Evolutionary conservation across 2,113 vertebrate species (phyloP), one percentile per base, ranked within the genome.

Genomic region (Dasypus novemcinctus): DNA sequence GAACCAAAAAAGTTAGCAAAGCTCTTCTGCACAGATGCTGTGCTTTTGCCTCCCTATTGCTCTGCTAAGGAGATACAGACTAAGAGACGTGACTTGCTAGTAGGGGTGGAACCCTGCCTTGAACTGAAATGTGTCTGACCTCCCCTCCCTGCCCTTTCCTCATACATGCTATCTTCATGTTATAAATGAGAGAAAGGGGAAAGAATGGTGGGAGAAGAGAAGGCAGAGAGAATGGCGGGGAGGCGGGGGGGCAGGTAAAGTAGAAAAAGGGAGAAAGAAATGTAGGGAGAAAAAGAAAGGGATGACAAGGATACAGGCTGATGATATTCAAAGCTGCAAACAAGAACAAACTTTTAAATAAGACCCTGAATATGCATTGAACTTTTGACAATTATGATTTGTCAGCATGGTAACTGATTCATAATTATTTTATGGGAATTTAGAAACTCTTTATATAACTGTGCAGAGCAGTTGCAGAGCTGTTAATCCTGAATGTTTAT

Each of bases 391-490:
- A 95, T 95, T 96, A 95, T 17, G 96, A 68, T n/a, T 10, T 96
- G 92, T 97, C 96, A 96, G 93, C 95, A 52, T 61, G 87, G 96
- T 87, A 95, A 97, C 90, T 87, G 92, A 97, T 97, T 97, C 91
- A 93, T 96, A 97, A 98, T 93, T 46, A 97, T 98, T 97, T 97
- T 97, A 97, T 83, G 97, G 71, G 92, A 95, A 92, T 97, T 98
- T 95, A 98, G 96, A 64, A 87, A 72, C 23, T 97, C 43, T 41
- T 2, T 82, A 41, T 76, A 71, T 96, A 97, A 97, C 96, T 90
- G 94, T 23, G 92, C 71, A 86, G 88, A 95, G 93, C 95, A 92
- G 75, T 96, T 97, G 94, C 93, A 96, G 91, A 98, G 92, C 92
- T 91, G 95, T 98, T 98, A 98, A 97, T 97, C 43, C 95, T 93